Base-by-base conservation (phyloP, 2,797 vertebrate species). In the Adrianichthys oophorus region DNA sequence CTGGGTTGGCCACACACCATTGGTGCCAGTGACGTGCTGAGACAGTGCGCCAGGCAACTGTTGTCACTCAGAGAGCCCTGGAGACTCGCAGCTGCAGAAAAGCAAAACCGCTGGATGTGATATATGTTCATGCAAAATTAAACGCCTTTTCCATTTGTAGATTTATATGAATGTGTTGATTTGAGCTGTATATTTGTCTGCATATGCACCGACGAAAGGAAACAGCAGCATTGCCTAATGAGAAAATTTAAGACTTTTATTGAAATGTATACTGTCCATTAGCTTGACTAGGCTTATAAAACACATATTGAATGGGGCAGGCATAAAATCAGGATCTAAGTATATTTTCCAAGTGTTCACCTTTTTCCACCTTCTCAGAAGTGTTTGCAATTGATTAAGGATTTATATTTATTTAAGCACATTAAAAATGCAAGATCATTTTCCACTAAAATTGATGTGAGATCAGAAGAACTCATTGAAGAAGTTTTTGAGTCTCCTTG, bases 41-140 rank as follows among this genome's bases (percentile, higher is more conserved):
- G 77, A 82, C 78, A 51, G 63, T 59, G 62, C 7, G 2, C 70
- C 76, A 70, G 68, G 72, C 70, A 72, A 56, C 74, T 80, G 72
- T 69, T 78, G 72, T 88, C 80, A 82, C 66, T 59, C 54, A 1
- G 56, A 1, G 56, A 29, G 68, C 80, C 84, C 81, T 81, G 23
- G 58, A 70, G 74, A 78, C 63, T 70, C 47, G 32, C 32, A 43
- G 24, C 68, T 41, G 52, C 64, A 77, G 17, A 37, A 63, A 63
- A 74, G 47, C 67, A 59, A 44, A 70, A 65, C 54, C 18, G 17
- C 64, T 61, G 54, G 60, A 57, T 68, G 18, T 70, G 44, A 62
- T 54, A 65, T 44, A 1, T 42, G n/a, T 48, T 55, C 48, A 24
- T 23, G 24, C 59, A 70, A 48, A 24, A 26, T 17, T 14, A 21